Base-by-base conservation (phyloP, 1,140 invertebrate species). In the Aphaenogaster ashmeadi region DNA sequence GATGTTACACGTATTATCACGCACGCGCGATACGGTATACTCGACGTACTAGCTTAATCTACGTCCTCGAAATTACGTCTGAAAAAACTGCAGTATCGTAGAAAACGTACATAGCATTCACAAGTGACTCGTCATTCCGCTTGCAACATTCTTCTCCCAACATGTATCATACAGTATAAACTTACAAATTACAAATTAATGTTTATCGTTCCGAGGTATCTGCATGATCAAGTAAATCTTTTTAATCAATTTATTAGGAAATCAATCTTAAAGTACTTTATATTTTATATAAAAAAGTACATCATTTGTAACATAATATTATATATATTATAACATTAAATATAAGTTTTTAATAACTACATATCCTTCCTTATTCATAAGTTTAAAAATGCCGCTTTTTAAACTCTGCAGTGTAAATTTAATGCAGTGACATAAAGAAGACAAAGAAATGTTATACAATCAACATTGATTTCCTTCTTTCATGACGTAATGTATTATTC, bases 131-230 rank as follows among this genome's bases (percentile, higher is more conserved):
- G 1, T 62, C n/a, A 47, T 33, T 15, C n/a, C 81, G 3, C n/a
- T 88, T 64, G 9, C n/a, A 56, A 56, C 47, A 86, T 75, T 66
- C 47, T 58, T 84, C 27, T 52, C 8, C 58, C 27, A 60, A 5
- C 67, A 71, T 8, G 41, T 47, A 67, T 64, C 36, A 36, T 62
- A 62, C 8, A 50, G 11, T 71, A 81, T 50, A 62, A 71, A 62
- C 33, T 44, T 87, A 81, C 44, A 54, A 87, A 80, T 36, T 86
- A 38, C 44, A 54, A 87, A 80, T 36, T 86, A 38, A 83, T 52
- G 2, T 56, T 75, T 41, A 36, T 64, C 78, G 36, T n/a, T 64
- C 56, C 15, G 62, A 87, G 54, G n/a, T 72, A 87, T 50, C 27
- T 74, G 80, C 13, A 9, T 54, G 15, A 81, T 69, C 15, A 56